Evolutionary conservation across 2,797 vertebrate species (phyloP).

Genomic region (Peromyscus nudipes): DNA sequence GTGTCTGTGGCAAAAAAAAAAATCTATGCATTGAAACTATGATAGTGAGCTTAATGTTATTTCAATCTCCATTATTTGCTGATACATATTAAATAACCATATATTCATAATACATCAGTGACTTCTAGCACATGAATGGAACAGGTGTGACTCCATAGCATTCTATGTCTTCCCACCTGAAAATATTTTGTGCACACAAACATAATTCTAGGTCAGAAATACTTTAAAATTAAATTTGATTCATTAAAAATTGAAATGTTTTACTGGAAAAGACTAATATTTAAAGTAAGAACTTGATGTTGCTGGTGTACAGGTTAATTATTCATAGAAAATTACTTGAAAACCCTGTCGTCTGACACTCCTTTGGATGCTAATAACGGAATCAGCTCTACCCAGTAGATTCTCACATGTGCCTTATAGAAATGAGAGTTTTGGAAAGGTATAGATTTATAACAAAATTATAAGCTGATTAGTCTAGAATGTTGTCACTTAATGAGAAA

Average conservation of each 20-base stretch:
- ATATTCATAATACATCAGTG: not conserved
- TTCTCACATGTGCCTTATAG: not conserved
- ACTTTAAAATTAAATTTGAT: not conserved
- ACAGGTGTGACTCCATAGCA: not conserved
- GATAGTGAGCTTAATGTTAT: not conserved
- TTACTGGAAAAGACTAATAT: slow-evolving; percentile 29
- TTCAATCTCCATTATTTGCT: not conserved
- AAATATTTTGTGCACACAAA: not conserved
- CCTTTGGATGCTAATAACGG: not conserved
- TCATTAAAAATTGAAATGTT: not conserved
- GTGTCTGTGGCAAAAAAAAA: not conserved
- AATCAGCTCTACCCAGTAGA: not conserved
- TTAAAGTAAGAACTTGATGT: slow-evolving; percentile 20
- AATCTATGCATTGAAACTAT: not conserved
- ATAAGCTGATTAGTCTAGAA: not conserved
- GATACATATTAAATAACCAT: not conserved
- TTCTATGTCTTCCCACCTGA: not conserved
- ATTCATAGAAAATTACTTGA: not conserved
- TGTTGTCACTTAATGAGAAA: not conserved
- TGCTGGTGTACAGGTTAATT: not conserved
- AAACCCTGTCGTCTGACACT: not conserved
- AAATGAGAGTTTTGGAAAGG: not conserved
- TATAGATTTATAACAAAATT: not conserved
- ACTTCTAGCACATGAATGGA: not conserved
- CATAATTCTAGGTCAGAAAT: slow-evolving; percentile 3